Base-by-base conservation (phyloP, 2,888 invertebrate species). In the Acronicta psi region DNA sequence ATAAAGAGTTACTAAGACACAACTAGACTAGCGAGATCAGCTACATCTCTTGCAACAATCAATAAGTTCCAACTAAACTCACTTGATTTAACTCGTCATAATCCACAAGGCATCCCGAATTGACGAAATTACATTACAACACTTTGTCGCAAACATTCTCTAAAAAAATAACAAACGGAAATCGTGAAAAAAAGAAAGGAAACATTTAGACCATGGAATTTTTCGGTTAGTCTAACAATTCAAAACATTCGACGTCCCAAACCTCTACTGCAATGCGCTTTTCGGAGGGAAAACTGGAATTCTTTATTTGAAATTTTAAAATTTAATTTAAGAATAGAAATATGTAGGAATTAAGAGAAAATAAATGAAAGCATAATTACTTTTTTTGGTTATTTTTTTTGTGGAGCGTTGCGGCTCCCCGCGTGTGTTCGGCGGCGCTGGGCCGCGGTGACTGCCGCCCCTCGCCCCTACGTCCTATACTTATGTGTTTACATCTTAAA, bases 401-500 rank as follows among this genome's bases (percentile, higher is more conserved):
- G 40, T 45, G 43, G 75, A 81, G 78, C 69, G 59, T 55, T 42
- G 14, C 7, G 5, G 52, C 64, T 55, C 58, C 68, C 51, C 82
- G 81, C 92, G 90, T 78, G 82, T 82, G 84, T 70, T 59, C 73
- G 54, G 87, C 91, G 90, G 89, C 90, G 75, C 64, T 68, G 63
- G 76, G 90, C 92, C 92, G 93, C 89, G 84, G 72, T 81, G 83
- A 93, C 93, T 93, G 89, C 73, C 53, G 41, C 76, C 64, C 68
- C 75, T 77, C 77, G 73, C 83, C 85, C 86, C 63, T 59, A 81
- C 80, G 79, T 77, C 76, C 82, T 91, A 92, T 92, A 92, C 89
- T 88, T 92, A 85, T 90, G 82, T 91, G 91, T 93, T 92, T 92
- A 91, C 92, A 90, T 91, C 92, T 91, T 90, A 89, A 91, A 91